Percentiles rank a stretch among this genome's conserved stretches.
Conservation (phyloP, 1,140 invertebrate species). For the Aphidius ervi region DNA sequence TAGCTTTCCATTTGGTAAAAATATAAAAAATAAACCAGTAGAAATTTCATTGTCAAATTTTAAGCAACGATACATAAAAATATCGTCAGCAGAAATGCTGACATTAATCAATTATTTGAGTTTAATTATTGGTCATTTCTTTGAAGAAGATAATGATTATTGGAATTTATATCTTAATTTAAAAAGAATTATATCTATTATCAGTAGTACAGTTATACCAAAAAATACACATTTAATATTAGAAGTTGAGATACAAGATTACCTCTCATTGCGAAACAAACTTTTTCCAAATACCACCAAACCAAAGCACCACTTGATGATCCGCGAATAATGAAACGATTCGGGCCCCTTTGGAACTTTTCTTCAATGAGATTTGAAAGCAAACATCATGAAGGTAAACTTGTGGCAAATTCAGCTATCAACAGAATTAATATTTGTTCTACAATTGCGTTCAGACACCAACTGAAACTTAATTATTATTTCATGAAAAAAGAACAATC, state of each 20-base stretch:
- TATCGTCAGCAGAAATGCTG: conserved; percentile 31
- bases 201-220: conserved; percentile 7
- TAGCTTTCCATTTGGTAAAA: conserved; percentile 24
- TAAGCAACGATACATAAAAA: conserved; percentile 25
- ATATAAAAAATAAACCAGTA: conserved; percentile 26
- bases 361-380: conserved; percentile 8
- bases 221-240: background rate
- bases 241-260: conserved; percentile 3
- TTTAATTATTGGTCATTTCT: conserved; percentile 30
- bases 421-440: conserved; percentile 12
- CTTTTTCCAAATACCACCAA: background rate
- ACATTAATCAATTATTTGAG: conserved; percentile 29
- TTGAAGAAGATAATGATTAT: conserved; percentile 22
- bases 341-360: conserved; percentile 15
- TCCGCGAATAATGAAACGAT: conserved; percentile 6
- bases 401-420: conserved; percentile 4
- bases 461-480: conserved; percentile 12
- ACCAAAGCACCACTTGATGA: conserved; percentile 14
- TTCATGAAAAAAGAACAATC: background rate
- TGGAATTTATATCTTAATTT: conserved; percentile 27
- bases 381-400: conserved; percentile 15
- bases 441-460: conserved; percentile 9
- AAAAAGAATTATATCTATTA: conserved; percentile 25
- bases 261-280: background rate
- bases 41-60: conserved; percentile 20